Conservation (phyloP, 2,888 invertebrate genomes). For the Cantharis lateralis region DNA sequence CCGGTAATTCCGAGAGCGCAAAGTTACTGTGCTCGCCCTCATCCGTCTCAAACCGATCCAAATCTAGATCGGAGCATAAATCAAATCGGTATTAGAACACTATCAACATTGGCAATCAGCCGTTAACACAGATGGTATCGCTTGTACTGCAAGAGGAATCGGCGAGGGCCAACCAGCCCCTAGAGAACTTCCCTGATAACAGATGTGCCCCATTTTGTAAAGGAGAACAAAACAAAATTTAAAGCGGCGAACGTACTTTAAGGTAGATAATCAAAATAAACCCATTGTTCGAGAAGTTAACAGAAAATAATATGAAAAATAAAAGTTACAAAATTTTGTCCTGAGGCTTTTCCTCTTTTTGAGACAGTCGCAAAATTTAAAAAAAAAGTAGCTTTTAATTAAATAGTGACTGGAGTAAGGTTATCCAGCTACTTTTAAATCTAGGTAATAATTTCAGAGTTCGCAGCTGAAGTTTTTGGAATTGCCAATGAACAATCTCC, state of each 20-base stretch:
- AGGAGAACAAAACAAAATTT: neutral
- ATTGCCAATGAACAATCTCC: too few relatives aligned
- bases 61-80: slow-evolving; percentile 46
- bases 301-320: neutral
- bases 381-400: neutral
- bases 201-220: slow-evolving; percentile 22
- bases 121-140: slow-evolving; percentile 56
- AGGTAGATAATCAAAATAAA: neutral
- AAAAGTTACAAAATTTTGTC: neutral
- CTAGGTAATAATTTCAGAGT: too few relatives aligned
- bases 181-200: slow-evolving; percentile 25
- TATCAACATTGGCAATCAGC: slow-evolving; percentile 52
- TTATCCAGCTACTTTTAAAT: neutral
- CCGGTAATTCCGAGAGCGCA: neutral
- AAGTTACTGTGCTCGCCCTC: slow-evolving; percentile 6
- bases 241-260: neutral
- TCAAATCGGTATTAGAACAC: slow-evolving; percentile 53
- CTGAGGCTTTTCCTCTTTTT: neutral
- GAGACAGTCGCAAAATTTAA: neutral
- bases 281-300: neutral
- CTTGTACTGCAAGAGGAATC: slow-evolving; percentile 22
- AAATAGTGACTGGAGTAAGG: neutral
- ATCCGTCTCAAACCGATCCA: slow-evolving; percentile 19
- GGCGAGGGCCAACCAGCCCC: slow-evolving; percentile 29
- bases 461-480: too few relatives aligned